These are phyloP conservation scores for Psophia crepitans DNA, from an alignment of 2,113 vertebrate genomes.

Conservation along the genomic window DNA sequence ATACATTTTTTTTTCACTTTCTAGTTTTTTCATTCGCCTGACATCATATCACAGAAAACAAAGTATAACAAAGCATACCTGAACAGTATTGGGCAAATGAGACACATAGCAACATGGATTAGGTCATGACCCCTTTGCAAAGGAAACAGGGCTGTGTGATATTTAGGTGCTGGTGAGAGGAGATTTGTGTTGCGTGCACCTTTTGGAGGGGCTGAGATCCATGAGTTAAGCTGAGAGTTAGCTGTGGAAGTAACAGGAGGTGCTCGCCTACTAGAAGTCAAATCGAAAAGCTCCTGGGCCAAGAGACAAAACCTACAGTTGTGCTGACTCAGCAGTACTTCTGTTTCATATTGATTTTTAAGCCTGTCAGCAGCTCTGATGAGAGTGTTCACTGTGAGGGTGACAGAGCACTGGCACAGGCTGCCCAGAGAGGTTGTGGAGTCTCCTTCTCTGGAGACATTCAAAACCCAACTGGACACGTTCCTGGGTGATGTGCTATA, in stretches of 20 bases:
- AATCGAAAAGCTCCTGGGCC: neutral
- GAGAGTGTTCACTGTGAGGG: too few relatives aligned
- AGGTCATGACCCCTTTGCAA: neutral
- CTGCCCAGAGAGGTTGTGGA: too few relatives aligned
- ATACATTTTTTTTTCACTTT: neutral
- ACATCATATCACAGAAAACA: neutral
- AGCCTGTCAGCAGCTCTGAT: neutral
- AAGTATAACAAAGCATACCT: neutral
- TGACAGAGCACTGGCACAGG: too few relatives aligned
- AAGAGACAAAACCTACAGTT: neutral
- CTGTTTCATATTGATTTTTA: neutral
- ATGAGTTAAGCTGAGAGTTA: neutral
- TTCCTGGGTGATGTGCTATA: too few relatives aligned
- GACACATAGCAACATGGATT: neutral
- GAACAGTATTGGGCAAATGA: neutral
- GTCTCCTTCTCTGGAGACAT: too few relatives aligned
- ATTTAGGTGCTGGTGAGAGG: neutral
- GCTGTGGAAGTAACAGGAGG: accelerated
- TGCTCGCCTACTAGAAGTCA: neutral
- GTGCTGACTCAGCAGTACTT: neutral
- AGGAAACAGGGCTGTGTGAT: neutral
- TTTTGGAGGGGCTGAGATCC: neutral
- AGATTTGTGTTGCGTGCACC: neutral
- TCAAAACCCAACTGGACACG: too few relatives aligned
- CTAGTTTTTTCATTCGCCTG: neutral